Evolutionary conservation across 2,797 vertebrate genomes (phyloP).

Genomic region (Rhinogobio ventralis): DNA sequence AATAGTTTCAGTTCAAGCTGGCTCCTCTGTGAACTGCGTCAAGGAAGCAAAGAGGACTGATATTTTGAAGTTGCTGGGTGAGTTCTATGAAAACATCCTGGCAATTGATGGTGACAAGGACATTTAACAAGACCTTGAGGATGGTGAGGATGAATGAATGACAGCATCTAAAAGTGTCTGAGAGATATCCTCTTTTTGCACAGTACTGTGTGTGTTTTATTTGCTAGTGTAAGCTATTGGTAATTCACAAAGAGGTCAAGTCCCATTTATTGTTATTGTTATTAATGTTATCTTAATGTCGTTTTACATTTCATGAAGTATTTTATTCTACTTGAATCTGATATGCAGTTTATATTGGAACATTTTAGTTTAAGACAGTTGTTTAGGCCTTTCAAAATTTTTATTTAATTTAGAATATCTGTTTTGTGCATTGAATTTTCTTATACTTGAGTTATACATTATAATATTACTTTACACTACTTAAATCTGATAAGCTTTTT

Average conservation of each 20-base stretch:
- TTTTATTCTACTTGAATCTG: neutral
- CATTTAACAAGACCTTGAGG: neutral
- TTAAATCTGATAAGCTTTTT: neutral
- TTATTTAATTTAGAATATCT: no score
- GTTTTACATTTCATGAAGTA: neutral
- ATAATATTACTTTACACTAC: no score
- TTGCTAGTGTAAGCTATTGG: neutral
- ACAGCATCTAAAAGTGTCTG: neutral
- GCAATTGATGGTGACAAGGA: neutral
- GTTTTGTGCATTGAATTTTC: no score
- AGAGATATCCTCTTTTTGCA: constrained; percentile 5
- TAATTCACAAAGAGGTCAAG: neutral
- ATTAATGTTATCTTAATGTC: constrained; percentile 2
- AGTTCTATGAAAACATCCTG: constrained; percentile 25
- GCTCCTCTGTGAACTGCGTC: neutral
- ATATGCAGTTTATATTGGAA: neutral
- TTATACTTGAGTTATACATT: no score
- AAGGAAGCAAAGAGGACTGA: neutral
- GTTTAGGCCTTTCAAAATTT: no score
- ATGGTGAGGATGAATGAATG: neutral
- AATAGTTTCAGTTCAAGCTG: neutral
- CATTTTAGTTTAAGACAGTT: no score
- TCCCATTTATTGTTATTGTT: neutral
- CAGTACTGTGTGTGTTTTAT: neutral
- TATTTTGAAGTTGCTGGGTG: neutral